Base-by-base conservation (phyloP, 2,888 invertebrate genomes). In the Cataglyphis cursor region DNA sequence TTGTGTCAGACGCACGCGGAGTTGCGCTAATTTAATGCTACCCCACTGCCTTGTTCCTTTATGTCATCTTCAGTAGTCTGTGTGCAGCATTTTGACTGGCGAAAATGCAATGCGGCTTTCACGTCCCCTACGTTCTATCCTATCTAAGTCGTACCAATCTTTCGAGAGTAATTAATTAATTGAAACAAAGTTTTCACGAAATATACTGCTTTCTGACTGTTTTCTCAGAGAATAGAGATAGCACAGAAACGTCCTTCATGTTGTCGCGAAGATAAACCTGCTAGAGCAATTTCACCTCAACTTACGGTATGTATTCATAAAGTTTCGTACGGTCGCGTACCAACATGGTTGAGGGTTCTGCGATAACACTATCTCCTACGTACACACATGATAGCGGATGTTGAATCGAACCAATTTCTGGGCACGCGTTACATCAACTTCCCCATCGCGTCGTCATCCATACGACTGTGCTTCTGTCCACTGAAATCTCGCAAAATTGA, bases 351-450 rank as follows among this genome's bases (percentile, higher is more conserved):
- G 44, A 78, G 59, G 44, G 44, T 8, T 15, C 51, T 59, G 44
- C 21, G 70, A 70, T 78, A 70, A 70, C 78, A 70, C 44, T 78
- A 78, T 78, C 59, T 78, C 44, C 41, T 59, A 59, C 44, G 57
- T 78, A 70, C 59, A 78, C 78, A 61, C 31, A 44, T 59, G 72
- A 70, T 70, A 78, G 59, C 44, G 59, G 72, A 78, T 70, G 78
- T 48, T 59, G 72, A 78, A 70, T 78, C 78, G 78, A 78, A 78
- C 31, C 78, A 78, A 78, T 78, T 78, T 78, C 72, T 78, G 35
- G 59, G 59, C 44, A 61, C 44, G 44, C 61, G 59, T 78, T 78
- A 78, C 72, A 44, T 78, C 59, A 78, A 78, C 78, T 78, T 72
- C 5, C 5, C 21, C 38, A 51, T 31, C 18, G 31, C n/a, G 0